Evolutionary conservation across 2,888 invertebrate species (phyloP).

Genomic region (Aromia moschata): DNA sequence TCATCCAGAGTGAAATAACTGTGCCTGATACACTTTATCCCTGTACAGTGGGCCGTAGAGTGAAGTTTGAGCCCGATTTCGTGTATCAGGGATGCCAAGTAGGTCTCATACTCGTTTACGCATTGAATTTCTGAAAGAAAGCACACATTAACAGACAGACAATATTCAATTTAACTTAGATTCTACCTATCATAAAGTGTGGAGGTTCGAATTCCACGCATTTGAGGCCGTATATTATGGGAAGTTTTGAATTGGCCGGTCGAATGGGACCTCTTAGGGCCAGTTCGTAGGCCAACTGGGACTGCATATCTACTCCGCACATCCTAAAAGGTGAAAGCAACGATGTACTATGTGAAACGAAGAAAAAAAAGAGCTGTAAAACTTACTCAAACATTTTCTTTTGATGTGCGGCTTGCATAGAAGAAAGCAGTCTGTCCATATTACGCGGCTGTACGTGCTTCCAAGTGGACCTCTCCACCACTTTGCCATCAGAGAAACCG

Average conservation of each 20-base stretch:
- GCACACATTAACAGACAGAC: too few species aligned
- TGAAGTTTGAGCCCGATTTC: constrained; percentile 84
- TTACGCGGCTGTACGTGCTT: constrained; percentile 74
- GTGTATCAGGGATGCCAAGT: constrained; percentile 80
- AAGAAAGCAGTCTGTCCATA: constrained; percentile 78
- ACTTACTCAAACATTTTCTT: constrained; percentile 85
- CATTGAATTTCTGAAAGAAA: constrained; percentile 85
- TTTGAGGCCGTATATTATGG: constrained; percentile 86
- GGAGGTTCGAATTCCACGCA: constrained; percentile 85
- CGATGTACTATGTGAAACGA: constrained; percentile 11
- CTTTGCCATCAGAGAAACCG: constrained; percentile 75
- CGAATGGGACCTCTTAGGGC: constrained; percentile 84
- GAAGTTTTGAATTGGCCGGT: constrained; percentile 74
- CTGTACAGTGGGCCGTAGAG: constrained; percentile 82
- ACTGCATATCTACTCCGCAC: constrained; percentile 83
- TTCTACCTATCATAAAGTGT: constrained; percentile 83
- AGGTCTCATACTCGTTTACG: constrained; percentile 84
- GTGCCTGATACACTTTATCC: constrained; percentile 82
- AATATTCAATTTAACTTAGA: too few species aligned
- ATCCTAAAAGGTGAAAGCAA: too few species aligned
- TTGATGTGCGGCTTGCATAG: constrained; percentile 88
- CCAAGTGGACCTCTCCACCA: constrained; percentile 75
- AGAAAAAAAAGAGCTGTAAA: not conserved
- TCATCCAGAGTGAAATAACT: constrained; percentile 82
- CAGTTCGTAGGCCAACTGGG: constrained; percentile 89